These are phyloP conservation scores for Anoplopoma fimbria DNA, from an alignment of 2,113 vertebrate species.

Conservation along the genomic window DNA sequence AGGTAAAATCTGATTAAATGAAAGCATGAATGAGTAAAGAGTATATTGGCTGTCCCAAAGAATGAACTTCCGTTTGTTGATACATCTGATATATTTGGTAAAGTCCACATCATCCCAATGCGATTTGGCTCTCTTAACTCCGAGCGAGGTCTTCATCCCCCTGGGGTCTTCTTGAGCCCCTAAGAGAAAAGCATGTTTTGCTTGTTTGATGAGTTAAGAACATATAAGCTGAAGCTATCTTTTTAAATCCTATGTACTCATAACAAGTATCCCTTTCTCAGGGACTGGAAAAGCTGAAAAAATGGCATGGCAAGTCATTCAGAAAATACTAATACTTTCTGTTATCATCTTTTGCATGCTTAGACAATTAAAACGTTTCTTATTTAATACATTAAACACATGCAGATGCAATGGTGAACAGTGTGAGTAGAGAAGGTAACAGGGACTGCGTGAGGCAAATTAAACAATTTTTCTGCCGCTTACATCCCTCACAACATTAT, in stretches of 20 bases:
- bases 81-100: constrained; percentile 29
- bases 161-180: constrained; percentile 10
- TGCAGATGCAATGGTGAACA: not conserved
- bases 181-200: constrained; percentile 1
- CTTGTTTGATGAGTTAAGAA: constrained; percentile 16
- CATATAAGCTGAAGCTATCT: not conserved
- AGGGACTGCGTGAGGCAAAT: constrained; percentile 42
- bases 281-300: constrained; percentile 7
- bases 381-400: not conserved
- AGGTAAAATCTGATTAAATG: not conserved
- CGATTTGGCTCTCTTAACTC: constrained; percentile 27
- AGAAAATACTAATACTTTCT: not conserved
- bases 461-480: constrained; percentile 55
- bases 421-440: not conserved
- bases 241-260: not conserved
- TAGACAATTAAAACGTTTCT: not conserved
- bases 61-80: constrained; percentile 22
- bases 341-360: not conserved
- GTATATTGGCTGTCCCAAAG: not conserved
- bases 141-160: not conserved
- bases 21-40: constrained; percentile 1
- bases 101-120: constrained; percentile 25
- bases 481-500: constrained; percentile 58
- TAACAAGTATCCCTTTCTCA: constrained; percentile 10
- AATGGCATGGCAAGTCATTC: not conserved